These are phyloP conservation scores for Tapera naevia DNA, from an alignment of 2,797 vertebrate species.

Conservation along the genomic window DNA sequence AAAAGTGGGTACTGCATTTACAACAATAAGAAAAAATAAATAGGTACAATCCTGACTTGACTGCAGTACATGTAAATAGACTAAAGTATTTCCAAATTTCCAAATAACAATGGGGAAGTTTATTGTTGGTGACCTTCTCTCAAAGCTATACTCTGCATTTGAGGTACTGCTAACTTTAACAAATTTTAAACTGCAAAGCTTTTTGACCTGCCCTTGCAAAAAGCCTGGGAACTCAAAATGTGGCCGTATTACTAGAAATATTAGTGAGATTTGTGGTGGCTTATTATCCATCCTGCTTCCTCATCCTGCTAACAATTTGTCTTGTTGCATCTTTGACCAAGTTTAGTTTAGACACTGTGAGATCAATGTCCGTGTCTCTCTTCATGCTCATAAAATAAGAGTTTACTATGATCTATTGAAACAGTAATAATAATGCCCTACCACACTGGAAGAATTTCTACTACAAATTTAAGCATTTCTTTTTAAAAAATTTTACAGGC, in stretches of 20 bases:
- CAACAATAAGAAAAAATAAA: background rate
- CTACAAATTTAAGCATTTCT: background rate
- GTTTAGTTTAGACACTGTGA: background rate
- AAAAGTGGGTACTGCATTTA: background rate
- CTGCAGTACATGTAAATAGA: background rate
- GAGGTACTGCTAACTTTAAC: background rate
- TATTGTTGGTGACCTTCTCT: background rate
- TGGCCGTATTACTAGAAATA: background rate
- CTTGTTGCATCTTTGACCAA: background rate
- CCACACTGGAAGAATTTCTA: background rate
- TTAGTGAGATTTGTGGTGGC: background rate
- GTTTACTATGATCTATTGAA: background rate
- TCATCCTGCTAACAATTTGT: background rate
- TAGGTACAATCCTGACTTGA: background rate
- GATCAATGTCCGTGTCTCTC: background rate
- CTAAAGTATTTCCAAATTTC: background rate
- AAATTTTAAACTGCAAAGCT: background rate
- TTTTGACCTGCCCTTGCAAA: background rate
- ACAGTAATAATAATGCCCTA: background rate
- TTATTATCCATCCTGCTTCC: background rate
- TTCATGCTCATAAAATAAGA: background rate
- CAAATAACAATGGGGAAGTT: background rate
- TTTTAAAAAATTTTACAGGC: background rate
- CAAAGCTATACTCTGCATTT: background rate
- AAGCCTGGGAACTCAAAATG: background rate